Evolutionary conservation across 2,888 invertebrate genomes (phyloP).

Genomic region (Cantharis rufa): DNA sequence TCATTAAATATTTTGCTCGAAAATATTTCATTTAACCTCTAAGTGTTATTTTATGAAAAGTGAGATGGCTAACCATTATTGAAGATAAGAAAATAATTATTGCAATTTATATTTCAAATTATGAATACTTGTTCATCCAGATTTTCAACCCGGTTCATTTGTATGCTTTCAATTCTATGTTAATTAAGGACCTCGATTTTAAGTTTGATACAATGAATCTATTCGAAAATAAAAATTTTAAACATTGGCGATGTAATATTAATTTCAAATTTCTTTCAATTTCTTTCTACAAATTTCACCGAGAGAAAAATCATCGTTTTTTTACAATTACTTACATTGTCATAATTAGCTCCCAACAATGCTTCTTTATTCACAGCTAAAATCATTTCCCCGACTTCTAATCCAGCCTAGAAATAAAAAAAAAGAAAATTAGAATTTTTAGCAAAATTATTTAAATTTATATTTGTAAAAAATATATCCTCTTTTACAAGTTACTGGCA

Average conservation of each 20-base stretch:
- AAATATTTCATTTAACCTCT: background rate
- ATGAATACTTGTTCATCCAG: background rate
- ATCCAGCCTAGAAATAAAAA: constrained; percentile 66
- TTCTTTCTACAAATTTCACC: background rate
- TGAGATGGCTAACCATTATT: background rate
- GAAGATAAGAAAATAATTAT: background rate
- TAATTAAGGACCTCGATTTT: background rate
- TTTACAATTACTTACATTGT: constrained; percentile 67
- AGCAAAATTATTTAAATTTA: too few species aligned
- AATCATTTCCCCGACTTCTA: constrained; percentile 97
- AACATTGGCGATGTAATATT: background rate
- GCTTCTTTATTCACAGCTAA: constrained; percentile 94
- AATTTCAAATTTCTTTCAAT: too few species aligned
- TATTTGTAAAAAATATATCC: too few species aligned
- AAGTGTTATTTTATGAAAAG: background rate
- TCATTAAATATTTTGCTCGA: background rate
- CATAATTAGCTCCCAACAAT: constrained; percentile 82
- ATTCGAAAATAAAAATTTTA: background rate
- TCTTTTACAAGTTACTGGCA: too few species aligned
- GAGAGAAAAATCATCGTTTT: background rate
- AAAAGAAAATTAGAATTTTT: background rate
- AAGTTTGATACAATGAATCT: background rate
- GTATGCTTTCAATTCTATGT: background rate
- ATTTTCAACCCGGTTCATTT: background rate
- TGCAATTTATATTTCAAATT: background rate